Percentiles rank a stretch among this genome's conserved stretches.
Conservation (phyloP, 2,797 vertebrate species). For the Numenius phaeopus region DNA sequence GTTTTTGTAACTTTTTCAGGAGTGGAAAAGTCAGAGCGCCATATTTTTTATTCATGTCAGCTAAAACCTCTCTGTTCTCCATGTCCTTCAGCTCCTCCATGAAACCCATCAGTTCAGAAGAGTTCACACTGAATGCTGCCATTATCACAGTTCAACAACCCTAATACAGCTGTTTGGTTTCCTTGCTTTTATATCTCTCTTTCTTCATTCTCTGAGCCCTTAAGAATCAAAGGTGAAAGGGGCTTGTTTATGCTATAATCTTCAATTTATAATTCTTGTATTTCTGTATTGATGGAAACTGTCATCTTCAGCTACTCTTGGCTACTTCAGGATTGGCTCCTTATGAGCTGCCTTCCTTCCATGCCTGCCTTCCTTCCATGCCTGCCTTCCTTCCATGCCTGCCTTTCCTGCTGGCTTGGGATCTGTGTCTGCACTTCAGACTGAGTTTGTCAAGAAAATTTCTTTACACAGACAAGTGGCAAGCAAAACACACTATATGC, state of each 20-base stretch:
- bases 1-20: not conserved
- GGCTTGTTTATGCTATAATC: not conserved
- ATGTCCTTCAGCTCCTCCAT: not conserved
- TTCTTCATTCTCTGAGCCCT: not conserved
- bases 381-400: not conserved
- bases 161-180: not conserved
- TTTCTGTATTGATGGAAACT: not conserved
- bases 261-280: not conserved
- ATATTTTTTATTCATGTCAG: not conserved
- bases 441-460: not conserved
- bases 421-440: not conserved
- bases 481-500: not conserved
- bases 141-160: not conserved
- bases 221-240: not conserved
- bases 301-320: not conserved
- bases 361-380: fast-evolving
- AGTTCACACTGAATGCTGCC: not conserved
- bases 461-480: not conserved
- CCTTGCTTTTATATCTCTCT: not conserved
- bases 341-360: not conserved
- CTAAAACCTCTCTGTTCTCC: not conserved
- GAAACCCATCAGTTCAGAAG: not conserved
- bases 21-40: not conserved
- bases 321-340: not conserved
- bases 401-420: not conserved